Evolutionary conservation across 2,797 vertebrate genomes (phyloP), one percentile per base, ranked within the genome.

Genomic region (Sitta carolinensis): DNA sequence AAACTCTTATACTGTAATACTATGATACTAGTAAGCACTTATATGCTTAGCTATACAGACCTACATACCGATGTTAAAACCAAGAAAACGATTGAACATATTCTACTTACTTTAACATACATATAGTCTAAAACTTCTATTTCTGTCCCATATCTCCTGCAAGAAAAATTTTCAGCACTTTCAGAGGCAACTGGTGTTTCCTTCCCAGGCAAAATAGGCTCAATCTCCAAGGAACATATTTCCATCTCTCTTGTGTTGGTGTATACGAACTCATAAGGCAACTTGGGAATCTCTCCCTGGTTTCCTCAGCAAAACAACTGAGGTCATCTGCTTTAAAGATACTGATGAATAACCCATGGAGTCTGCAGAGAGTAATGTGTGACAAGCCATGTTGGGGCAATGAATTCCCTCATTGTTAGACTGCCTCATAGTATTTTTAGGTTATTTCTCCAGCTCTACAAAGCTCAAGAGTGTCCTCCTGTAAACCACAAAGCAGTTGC

Each of bases 51-150:
- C 16, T 67, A 22, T 9, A 70, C 30, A 79, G 40, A 23, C 40
- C 47, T 70, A 25, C 3, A 36, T 27, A 48, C 18, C 29, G n/a
- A 5, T 7, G 20, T 47, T 52, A 82, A 91, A 89, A 75, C 6
- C 30, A 88, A 82, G 30, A 90, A 62, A 90, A 78, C 10, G 92
- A 64, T 0, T 26, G 34, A 93, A 90, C 7, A 32, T 25, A 48
- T 66, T 87, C 78, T 80, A 98, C 99, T 99, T 98, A 99, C 99
- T 97, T 98, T 66, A 52, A 98, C 89, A 89, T 98, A 99, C 97
- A 98, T 98, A 95, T 82, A 98, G 96, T 97, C 98, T 98, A 98
- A 97, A 91, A 98, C 98, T 94, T 98, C 97, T 94, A 98, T 96
- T 98, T 98, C 98, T 95, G 96, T 96, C 86, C 92, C 62, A 66